These are phyloP conservation scores for Metaphire vulgaris DNA, from an alignment of 1,140 invertebrate genomes.

Conservation along the genomic window DNA sequence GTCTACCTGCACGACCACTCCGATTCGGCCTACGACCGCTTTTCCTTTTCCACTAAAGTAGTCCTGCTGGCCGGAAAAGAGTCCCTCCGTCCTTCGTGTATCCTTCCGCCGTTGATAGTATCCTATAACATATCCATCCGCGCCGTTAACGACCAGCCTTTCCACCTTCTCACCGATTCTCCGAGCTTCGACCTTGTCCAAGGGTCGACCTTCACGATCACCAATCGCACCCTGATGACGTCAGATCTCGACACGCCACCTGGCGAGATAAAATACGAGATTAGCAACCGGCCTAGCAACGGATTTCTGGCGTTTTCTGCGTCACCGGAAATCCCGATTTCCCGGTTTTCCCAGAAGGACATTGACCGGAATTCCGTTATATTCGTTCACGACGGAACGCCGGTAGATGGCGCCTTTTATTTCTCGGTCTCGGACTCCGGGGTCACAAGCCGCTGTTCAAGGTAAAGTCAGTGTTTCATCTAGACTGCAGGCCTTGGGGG, in stretches of 20 bases:
- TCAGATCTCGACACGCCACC: constrained; percentile 45
- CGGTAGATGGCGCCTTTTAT: constrained; percentile 70
- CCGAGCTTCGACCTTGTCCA: constrained; percentile 48
- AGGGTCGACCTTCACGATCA: constrained; percentile 39
- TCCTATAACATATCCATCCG: background rate
- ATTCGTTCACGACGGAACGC: constrained; percentile 72
- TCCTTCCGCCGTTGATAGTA: background rate
- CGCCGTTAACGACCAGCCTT: background rate
- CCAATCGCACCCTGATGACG: constrained; percentile 37
- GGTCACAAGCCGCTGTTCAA: constrained; percentile 72
- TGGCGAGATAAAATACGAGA: constrained; percentile 40
- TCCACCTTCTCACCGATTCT: background rate
- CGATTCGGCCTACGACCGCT: background rate
- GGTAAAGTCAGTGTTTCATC: too few species aligned
- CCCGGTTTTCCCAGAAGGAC: constrained; percentile 45
- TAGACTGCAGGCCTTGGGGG: too few species aligned
- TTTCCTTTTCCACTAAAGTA: background rate
- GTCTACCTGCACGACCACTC: background rate
- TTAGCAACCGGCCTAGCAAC: constrained; percentile 39
- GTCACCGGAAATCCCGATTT: constrained; percentile 28
- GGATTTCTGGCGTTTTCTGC: constrained; percentile 35
- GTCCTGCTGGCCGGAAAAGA: background rate
- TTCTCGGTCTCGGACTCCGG: constrained; percentile 85
- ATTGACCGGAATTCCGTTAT: constrained; percentile 55
- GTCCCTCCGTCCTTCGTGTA: background rate